phyloP scores from a whole-genome alignment of 2,113 vertebrate species.

The Glaucidium brasilianum region DNA sequence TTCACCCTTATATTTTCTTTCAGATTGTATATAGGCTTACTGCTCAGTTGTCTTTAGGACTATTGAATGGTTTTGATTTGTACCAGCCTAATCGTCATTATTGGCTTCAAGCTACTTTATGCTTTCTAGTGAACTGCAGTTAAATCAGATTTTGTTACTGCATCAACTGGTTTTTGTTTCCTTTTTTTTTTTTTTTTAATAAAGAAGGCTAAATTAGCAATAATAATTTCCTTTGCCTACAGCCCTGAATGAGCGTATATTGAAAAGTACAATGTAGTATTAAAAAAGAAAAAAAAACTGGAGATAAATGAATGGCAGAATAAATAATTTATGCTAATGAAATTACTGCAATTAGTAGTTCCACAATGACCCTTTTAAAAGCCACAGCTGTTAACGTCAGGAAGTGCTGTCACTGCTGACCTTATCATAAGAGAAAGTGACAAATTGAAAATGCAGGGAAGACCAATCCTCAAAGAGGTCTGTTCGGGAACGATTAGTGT shows the following conservation, averaged over 20 bases:
- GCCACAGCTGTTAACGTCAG: slow-evolving; percentile 97
- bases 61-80: not conserved
- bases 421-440: slow-evolving; percentile 90
- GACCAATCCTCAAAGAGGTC: slow-evolving; percentile 83
- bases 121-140: not conserved
- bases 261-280: slow-evolving; percentile 34
- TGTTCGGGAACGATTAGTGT: slow-evolving; percentile 80
- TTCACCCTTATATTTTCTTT: not conserved
- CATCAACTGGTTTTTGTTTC: not conserved
- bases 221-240: slow-evolving; percentile 31
- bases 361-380: slow-evolving; percentile 95
- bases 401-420: slow-evolving; percentile 90
- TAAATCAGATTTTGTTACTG: slow-evolving; percentile 26
- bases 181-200: not conserved
- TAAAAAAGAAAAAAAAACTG: slow-evolving; percentile 42
- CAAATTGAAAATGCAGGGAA: slow-evolving; percentile 83
- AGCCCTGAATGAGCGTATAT: slow-evolving; percentile 12
- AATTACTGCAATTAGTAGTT: slow-evolving; percentile 98
- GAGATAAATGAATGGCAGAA: slow-evolving; percentile 88
- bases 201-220: slow-evolving; percentile 29
- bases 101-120: slow-evolving; percentile 28
- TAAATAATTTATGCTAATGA: slow-evolving; percentile 99
- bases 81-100: not conserved
- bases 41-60: not conserved
- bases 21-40: not conserved